phyloP scores from a whole-genome alignment of 2,797 vertebrate genomes.

The Eulemur mongoz region DNA sequence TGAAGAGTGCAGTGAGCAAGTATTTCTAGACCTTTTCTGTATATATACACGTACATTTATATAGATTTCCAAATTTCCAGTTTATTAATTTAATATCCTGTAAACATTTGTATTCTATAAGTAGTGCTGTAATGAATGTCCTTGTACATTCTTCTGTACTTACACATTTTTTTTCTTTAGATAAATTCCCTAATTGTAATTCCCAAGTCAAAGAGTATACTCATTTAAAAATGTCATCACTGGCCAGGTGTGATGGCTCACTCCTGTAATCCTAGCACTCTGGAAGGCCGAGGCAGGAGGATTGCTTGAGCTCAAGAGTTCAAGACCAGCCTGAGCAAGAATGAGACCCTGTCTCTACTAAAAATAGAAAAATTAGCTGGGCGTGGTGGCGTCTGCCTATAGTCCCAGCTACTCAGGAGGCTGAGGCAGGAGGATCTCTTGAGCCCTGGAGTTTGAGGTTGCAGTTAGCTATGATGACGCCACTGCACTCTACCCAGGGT shows the following conservation, averaged over 20 bases:
- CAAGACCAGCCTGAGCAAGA: too few species aligned
- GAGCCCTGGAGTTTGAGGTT: too few species aligned
- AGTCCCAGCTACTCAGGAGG: too few species aligned
- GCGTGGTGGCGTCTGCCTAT: too few species aligned
- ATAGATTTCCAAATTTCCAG: background rate
- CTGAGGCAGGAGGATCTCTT: too few species aligned
- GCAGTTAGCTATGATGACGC: too few species aligned
- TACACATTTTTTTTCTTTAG: background rate
- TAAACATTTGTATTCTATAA: constrained; percentile 48
- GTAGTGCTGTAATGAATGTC: background rate
- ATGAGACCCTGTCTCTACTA: too few species aligned
- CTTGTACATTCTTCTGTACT: background rate
- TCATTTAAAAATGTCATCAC: background rate
- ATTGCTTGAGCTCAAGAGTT: background rate
- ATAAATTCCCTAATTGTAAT: constrained; percentile 22
- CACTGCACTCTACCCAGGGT: too few species aligned
- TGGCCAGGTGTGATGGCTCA: background rate
- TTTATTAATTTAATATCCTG: background rate
- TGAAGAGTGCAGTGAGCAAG: background rate
- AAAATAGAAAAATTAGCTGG: too few species aligned
- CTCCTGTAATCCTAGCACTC: background rate
- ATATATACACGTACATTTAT: background rate
- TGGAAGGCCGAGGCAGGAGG: background rate
- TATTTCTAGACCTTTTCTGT: background rate
- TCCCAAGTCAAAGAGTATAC: background rate